Conservation (phyloP, 2,113 vertebrate genomes). For the Ochotona princeps region DNA sequence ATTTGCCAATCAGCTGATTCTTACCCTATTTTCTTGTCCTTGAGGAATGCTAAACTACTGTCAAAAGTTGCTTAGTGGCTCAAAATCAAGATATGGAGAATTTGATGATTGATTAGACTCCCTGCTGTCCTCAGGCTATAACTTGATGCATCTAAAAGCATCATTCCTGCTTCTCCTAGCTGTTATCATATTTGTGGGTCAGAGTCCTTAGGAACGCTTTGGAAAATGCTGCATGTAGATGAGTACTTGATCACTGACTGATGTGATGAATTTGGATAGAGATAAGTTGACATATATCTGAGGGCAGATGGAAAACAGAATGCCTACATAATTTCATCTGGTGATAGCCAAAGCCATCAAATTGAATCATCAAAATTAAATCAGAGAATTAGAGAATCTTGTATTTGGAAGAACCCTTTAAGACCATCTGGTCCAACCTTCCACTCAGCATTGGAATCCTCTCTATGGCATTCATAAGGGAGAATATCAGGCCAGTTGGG, state of each 20-base stretch:
- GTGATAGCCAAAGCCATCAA: slow-evolving; percentile 73
- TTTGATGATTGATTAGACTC: slow-evolving; percentile 21
- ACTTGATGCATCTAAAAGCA: neutral
- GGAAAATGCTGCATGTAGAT: slow-evolving; percentile 58
- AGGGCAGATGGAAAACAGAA: slow-evolving; percentile 75
- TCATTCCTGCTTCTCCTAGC: neutral
- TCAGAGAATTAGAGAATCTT: slow-evolving; percentile 75
- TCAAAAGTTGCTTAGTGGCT: neutral
- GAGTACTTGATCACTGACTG: slow-evolving; percentile 61
- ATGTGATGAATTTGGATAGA: slow-evolving; percentile 70
- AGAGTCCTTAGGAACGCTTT: slow-evolving; percentile 41
- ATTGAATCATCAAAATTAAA: slow-evolving; percentile 76
- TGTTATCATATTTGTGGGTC: slow-evolving; percentile 48
- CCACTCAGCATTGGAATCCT: slow-evolving; percentile 59
- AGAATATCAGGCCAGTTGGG: slow-evolving; percentile 64
- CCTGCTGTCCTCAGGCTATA: neutral
- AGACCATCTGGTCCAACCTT: slow-evolving; percentile 69
- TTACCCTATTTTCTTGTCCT: neutral
- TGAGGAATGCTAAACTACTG: neutral
- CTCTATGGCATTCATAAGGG: slow-evolving; percentile 44
- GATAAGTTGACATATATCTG: slow-evolving; percentile 76
- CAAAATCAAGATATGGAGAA: slow-evolving; percentile 10
- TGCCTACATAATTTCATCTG: slow-evolving; percentile 74
- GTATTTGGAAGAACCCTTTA: slow-evolving; percentile 72
- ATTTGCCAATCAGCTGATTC: slow-evolving; percentile 1